Base-by-base conservation (phyloP, 2,797 vertebrate species). In the Psittacula echo region DNA sequence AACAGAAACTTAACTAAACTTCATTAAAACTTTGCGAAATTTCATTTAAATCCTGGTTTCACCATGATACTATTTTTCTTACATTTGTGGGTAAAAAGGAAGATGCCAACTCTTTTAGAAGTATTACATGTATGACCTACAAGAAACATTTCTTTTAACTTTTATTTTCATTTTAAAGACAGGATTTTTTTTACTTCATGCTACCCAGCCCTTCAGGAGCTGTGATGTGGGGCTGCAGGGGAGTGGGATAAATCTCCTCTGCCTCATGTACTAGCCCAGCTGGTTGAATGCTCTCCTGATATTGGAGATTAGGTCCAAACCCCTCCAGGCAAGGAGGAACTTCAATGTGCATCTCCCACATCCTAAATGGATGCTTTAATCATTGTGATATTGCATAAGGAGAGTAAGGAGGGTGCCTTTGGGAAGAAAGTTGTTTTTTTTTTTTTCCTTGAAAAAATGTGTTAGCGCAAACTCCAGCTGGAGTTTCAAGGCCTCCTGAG, bases 241-340 rank as follows among this genome's bases (percentile, higher is more conserved):
- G 39, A 21, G 10, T 22, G 12, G 4, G 7, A 54, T 15, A 24
- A 7, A 12, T 44, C 41, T 60, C 7, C n/a, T 81, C 53, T 27
- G 75, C 73, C 32, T 68, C 32, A 22, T n/a, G 20, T 9, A 2
- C 53, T 74, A 42, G n/a, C n/a, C n/a, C 32, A 70, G 67, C 32
- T 82, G 39, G 41, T 37, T 85, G 85, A 58, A 12, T 68, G 72
- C 26, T 92, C 53, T 71, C 22, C 82, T 91, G 91, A 83, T 87
- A 12, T 7, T 42, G 47, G 24, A 90, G 94, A 96, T 96, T 74
- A 95, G 61, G 39, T 84, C 73, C 53, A 76, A 83, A 30, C 32
- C 85, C 94, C 93, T 92, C 44, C 79, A 95, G 96, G 95, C 87
- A 96, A 96, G 95, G 95, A 94, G 92, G 94, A 89, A 85, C 70